These are phyloP conservation scores for Junonia oenone DNA, from an alignment of 2,888 invertebrate species.

Conservation along the genomic window DNA sequence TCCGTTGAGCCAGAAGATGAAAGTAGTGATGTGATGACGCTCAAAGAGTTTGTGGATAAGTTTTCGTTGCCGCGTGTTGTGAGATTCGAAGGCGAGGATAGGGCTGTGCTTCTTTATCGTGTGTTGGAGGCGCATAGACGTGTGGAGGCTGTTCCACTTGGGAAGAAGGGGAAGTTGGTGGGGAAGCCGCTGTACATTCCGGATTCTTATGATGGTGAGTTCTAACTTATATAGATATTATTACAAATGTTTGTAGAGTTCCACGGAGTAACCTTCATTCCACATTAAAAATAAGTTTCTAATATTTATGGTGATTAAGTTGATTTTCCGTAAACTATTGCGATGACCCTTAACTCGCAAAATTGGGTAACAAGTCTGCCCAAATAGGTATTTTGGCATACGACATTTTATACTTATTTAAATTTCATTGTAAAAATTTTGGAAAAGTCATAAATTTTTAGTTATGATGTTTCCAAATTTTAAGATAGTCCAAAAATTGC, in stretches of 20 bases:
- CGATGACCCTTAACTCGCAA: neutral
- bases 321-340: neutral
- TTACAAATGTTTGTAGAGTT: neutral
- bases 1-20: conserved; percentile 71
- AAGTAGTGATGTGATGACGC: conserved; percentile 65
- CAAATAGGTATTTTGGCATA: neutral
- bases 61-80: conserved; percentile 82
- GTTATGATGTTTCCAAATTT: no score
- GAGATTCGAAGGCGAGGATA: conserved; percentile 75
- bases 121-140: conserved; percentile 82
- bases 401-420: neutral
- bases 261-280: neutral
- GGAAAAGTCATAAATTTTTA: no score
- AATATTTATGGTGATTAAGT: neutral
- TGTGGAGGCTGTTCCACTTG: conserved; percentile 81
- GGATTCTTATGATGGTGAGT: conserved; percentile 83
- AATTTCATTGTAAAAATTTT: no score
- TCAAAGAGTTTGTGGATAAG: conserved; percentile 81
- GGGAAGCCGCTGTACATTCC: conserved; percentile 82
- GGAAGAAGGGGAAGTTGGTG: conserved; percentile 78
- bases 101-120: conserved; percentile 81
- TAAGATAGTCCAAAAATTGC: no score
- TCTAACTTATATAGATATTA: no score
- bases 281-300: neutral
- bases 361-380: neutral